These are phyloP conservation scores for Cardiocondyla obscurior DNA, from an alignment of 1,140 invertebrate species.

Conservation along the genomic window DNA sequence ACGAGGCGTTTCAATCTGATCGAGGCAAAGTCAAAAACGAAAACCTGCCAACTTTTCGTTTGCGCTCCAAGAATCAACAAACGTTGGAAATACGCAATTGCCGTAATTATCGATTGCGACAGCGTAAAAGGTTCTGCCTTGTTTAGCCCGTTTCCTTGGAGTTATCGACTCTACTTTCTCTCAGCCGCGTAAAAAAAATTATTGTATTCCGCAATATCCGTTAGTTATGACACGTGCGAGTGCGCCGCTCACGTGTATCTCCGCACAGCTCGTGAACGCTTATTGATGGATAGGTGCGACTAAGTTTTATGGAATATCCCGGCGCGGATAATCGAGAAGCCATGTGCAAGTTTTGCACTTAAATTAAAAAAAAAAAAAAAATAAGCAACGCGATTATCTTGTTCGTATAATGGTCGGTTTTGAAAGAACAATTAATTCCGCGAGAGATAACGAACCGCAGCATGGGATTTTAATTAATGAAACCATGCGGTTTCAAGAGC, in stretches of 20 bases:
- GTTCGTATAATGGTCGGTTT: not conserved
- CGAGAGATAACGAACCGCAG: not conserved
- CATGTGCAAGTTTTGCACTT: not conserved
- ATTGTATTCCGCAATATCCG: constrained; percentile 77
- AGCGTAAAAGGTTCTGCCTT: constrained; percentile 47
- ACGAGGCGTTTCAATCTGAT: not conserved
- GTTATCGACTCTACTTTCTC: constrained; percentile 61
- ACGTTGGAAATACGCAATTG: constrained; percentile 24
- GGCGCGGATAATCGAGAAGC: not conserved
- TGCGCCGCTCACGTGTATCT: constrained; percentile 59
- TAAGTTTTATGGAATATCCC: not conserved
- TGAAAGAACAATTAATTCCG: not conserved
- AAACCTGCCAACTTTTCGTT: not conserved
- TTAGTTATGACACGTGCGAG: constrained; percentile 37
- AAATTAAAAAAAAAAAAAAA: not conserved
- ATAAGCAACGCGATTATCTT: not conserved
- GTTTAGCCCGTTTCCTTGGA: constrained; percentile 50
- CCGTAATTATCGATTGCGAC: constrained; percentile 50
- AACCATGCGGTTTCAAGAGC: not conserved
- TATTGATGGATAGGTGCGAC: constrained; percentile 44
- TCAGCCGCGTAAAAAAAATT: constrained; percentile 70
- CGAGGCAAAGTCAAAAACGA: not conserved
- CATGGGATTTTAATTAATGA: not conserved
- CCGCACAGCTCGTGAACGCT: constrained; percentile 62
- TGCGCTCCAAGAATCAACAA: not conserved